These are phyloP conservation scores for Phrynocephalus forsythii DNA, from an alignment of 2,797 vertebrate species.

Conservation along the genomic window DNA sequence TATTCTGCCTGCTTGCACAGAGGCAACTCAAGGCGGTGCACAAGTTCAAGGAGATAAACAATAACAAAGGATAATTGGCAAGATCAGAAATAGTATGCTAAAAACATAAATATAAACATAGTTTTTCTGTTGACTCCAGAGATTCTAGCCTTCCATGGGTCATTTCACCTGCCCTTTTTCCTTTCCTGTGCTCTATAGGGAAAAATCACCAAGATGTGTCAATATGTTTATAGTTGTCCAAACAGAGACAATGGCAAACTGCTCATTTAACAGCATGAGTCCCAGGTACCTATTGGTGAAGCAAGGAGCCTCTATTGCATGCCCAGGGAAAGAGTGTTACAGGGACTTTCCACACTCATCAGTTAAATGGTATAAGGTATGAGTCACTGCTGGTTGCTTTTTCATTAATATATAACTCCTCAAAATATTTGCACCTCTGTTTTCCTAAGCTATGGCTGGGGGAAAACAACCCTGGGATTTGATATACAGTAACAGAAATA, in stretches of 20 bases:
- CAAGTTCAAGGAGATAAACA: no score
- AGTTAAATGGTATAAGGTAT: constrained; percentile 83
- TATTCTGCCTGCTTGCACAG: no score
- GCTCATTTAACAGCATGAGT: constrained; percentile 50
- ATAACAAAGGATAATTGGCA: no score
- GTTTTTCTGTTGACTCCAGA: background rate
- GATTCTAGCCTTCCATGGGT: background rate
- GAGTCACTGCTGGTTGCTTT: background rate
- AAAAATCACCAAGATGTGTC: constrained; percentile 60
- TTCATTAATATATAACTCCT: no score
- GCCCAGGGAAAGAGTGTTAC: constrained; percentile 76
- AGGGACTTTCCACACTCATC: constrained; percentile 40
- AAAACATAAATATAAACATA: background rate
- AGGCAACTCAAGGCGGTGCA: no score
- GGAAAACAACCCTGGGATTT: no score
- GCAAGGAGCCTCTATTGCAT: constrained; percentile 68
- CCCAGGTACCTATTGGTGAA: constrained; percentile 52
- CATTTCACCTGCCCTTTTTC: constrained; percentile 22
- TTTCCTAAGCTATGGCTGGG: no score
- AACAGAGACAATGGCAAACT: constrained; percentile 61
- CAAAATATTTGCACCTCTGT: no score
- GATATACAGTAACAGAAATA: no score
- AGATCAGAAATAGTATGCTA: no score
- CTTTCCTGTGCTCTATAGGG: constrained; percentile 53
- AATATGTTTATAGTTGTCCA: constrained; percentile 74